Percentiles rank a stretch among this genome's conserved stretches.
These are phyloP conservation scores for Tursiops truncatus DNA, from an alignment of 2,113 vertebrate species.

Conservation along the genomic window DNA sequence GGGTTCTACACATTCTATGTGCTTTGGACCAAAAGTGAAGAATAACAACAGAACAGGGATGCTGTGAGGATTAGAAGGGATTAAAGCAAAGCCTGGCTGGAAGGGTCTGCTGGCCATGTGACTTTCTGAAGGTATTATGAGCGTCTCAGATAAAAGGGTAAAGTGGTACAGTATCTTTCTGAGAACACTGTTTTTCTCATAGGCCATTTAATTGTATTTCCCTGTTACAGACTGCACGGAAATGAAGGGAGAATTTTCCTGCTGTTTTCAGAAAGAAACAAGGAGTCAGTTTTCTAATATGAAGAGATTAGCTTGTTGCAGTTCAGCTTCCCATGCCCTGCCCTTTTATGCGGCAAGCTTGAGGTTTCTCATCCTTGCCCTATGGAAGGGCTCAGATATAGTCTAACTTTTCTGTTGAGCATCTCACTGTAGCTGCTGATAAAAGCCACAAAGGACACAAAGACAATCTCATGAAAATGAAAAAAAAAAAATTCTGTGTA, in stretches of 20 bases:
- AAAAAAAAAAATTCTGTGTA: neutral
- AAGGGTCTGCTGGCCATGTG: neutral
- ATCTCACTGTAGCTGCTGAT: neutral
- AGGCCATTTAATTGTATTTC: neutral
- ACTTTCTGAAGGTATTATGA: neutral
- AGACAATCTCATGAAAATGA: neutral
- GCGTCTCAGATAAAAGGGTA: neutral
- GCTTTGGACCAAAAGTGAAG: neutral
- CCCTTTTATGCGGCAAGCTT: neutral
- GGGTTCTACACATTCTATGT: neutral
- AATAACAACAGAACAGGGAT: neutral
- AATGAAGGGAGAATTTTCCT: neutral
- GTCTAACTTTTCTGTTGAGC: neutral
- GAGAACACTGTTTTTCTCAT: neutral
- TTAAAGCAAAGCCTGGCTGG: neutral
- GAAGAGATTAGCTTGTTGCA: neutral
- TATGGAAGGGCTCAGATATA: neutral
- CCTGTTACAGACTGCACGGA: neutral
- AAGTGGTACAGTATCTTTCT: neutral
- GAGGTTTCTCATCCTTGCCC: neutral
- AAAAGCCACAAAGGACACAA: conserved; percentile 12
- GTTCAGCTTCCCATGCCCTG: no score
- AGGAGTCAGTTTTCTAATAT: neutral
- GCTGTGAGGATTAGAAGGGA: neutral
- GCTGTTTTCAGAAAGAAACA: neutral